Percentiles rank a stretch among this genome's conserved stretches.
Conservation (phyloP, 2,888 invertebrate genomes). For the Cataglyphis cursor region DNA sequence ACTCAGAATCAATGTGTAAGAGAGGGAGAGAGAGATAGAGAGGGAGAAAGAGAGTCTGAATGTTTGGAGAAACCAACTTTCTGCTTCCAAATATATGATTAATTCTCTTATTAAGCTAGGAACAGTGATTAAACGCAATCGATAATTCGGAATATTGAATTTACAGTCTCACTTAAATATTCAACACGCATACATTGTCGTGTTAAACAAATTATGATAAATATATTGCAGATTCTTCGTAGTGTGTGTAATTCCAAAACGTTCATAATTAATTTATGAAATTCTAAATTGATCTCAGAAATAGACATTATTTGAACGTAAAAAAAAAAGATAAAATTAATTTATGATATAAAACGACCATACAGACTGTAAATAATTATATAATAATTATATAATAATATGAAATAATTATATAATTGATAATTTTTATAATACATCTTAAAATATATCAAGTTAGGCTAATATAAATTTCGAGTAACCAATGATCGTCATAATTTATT, state of each 20-base stretch:
- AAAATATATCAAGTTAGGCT: background rate
- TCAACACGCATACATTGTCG: background rate
- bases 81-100: background rate
- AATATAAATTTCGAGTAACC: background rate
- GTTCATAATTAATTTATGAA: background rate
- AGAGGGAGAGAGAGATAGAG: background rate
- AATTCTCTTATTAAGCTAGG: background rate
- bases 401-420: background rate
- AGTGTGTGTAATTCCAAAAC: background rate
- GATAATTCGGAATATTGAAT: background rate
- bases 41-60: constrained; percentile 1
- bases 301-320: background rate
- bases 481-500: constrained; percentile 31
- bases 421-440: background rate
- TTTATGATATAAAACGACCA: background rate
- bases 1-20: constrained; percentile 2
- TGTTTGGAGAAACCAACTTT: constrained; percentile 9
- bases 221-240: background rate
- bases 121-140: background rate
- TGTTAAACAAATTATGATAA: background rate
- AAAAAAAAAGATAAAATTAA: constrained; percentile 10
- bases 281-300: background rate
- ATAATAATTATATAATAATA: background rate
- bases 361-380: background rate
- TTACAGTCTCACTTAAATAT: background rate